These are phyloP conservation scores for Meloe dianella DNA, from an alignment of 2,888 invertebrate genomes.

Conservation along the genomic window DNA sequence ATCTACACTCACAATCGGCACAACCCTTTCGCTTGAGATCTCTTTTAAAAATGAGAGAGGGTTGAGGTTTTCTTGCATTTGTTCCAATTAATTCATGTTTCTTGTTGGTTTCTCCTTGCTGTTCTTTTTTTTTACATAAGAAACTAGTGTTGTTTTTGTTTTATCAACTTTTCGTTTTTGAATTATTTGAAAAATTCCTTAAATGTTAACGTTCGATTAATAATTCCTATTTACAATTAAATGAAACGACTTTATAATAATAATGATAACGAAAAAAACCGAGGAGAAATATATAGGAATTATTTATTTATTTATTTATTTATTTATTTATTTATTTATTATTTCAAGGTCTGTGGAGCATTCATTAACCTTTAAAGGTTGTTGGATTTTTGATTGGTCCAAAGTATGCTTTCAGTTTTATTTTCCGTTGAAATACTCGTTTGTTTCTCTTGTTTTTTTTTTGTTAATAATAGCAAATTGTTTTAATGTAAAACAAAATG, in stretches of 20 bases:
- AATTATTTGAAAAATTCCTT: conserved; percentile 31
- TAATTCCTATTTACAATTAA: conserved; percentile 51
- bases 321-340: no score
- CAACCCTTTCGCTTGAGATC: not conserved
- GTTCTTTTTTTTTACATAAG: conserved; percentile 14
- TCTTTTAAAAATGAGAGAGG: not conserved
- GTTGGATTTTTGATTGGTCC: conserved; percentile 46
- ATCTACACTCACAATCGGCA: not conserved
- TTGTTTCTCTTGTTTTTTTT: not conserved
- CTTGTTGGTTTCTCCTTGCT: no score
- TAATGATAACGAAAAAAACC: conserved; percentile 20
- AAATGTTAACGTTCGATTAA: conserved; percentile 53
- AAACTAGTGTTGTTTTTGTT: conserved; percentile 26
- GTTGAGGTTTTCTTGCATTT: not conserved
- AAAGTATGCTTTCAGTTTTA: not conserved
- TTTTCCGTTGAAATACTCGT: not conserved
- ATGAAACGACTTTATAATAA: conserved; percentile 29
- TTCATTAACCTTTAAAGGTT: conserved; percentile 58
- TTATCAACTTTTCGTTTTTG: not conserved
- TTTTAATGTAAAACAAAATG: conserved; percentile 11
- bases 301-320: conserved; percentile 45
- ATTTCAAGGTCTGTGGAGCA: conserved; percentile 57
- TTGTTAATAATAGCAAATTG: conserved; percentile 10
- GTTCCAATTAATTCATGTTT: not conserved
- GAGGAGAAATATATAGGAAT: conserved; percentile 40